Evolutionary conservation across 2,113 vertebrate species (phyloP), one percentile per base, ranked within the genome.

Genomic region (Varanus komodoensis): DNA sequence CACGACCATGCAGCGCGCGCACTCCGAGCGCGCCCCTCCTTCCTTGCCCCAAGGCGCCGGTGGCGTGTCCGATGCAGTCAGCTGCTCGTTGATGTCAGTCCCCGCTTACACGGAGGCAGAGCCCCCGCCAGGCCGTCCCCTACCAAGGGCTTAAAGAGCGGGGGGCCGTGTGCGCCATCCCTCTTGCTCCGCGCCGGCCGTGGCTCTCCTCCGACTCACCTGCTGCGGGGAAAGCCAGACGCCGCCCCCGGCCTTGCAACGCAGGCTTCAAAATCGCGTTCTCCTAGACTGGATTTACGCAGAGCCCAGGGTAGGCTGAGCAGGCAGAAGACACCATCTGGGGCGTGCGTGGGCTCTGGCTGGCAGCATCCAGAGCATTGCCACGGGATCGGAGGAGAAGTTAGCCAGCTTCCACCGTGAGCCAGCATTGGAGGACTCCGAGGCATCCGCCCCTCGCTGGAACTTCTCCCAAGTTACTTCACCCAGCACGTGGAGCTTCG

Each of bases 41-140:
- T 61, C 7, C 27, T 44, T 48, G 27, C 27, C 21, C 68, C 52
- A 14, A 17, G 15, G 27, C n/a, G 48, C 75, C 64, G 14, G 12
- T 48, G 48, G 19, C 61, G 92, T 0, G 82, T 78, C 81, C 52
- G 90, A 50, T 82, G 50, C 85, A 90, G 78, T 90, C 95, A 92
- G 94, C 93, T 91, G 94, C 91, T 89, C 74, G 82, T 93, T 89
- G 96, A 92, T 96, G 93, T 93, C 95, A 95, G 92, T 69, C 61
- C 77, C 78, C 1, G 89, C 61, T 92, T 2, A 83, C 92, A 92
- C 91, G 48, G 6, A 78, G 89, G 81, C 12, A 87, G 77, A 50
- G 32, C 67, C 38, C 27, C 34, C 44, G 0, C 8, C 11, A 15
- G 82, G 54, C 88, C 50, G 88, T 4, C 57, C 17, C 61, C 14